A percentile compares a stretch with the other conserved stretches of the same genome.
phyloP scores from a whole-genome alignment of 1,140 invertebrate species.

The Ephestia elutella region DNA sequence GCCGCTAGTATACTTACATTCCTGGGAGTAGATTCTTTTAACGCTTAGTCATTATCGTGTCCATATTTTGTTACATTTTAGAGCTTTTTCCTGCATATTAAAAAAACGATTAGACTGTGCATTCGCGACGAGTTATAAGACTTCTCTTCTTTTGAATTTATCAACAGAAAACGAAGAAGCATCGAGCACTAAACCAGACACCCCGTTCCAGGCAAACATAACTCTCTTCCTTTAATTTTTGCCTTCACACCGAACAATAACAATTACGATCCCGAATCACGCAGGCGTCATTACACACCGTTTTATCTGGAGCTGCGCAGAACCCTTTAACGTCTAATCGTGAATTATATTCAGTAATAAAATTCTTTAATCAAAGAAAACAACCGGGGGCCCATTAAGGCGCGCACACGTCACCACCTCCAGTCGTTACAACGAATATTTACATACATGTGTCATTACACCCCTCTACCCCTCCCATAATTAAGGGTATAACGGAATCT shows the following conservation, averaged over 20 bases:
- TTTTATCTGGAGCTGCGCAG: slow-evolving; percentile 61
- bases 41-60: too few relatives aligned
- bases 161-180: too few relatives aligned
- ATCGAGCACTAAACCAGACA: background rate
- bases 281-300: slow-evolving; percentile 62
- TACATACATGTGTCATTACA: slow-evolving; percentile 74
- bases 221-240: slow-evolving; percentile 32
- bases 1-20: too few relatives aligned
- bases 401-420: slow-evolving; percentile 67
- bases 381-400: slow-evolving; percentile 66
- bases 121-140: too few relatives aligned
- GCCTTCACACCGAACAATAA: slow-evolving; percentile 39
- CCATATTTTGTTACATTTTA: too few relatives aligned
- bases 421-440: slow-evolving; percentile 69
- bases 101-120: too few relatives aligned
- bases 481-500: slow-evolving; percentile 73
- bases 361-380: slow-evolving; percentile 75
- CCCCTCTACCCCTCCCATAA: slow-evolving; percentile 51
- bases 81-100: too few relatives aligned
- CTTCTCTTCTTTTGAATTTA: too few relatives aligned
- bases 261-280: slow-evolving; percentile 70
- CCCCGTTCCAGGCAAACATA: background rate
- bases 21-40: too few relatives aligned
- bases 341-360: slow-evolving; percentile 72
- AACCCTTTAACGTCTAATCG: slow-evolving; percentile 71